A percentile compares a stretch with the other conserved stretches of the same genome.
These are phyloP conservation scores for Eptesicus fuscus DNA, from an alignment of 2,113 vertebrate genomes.

Conservation along the genomic window DNA sequence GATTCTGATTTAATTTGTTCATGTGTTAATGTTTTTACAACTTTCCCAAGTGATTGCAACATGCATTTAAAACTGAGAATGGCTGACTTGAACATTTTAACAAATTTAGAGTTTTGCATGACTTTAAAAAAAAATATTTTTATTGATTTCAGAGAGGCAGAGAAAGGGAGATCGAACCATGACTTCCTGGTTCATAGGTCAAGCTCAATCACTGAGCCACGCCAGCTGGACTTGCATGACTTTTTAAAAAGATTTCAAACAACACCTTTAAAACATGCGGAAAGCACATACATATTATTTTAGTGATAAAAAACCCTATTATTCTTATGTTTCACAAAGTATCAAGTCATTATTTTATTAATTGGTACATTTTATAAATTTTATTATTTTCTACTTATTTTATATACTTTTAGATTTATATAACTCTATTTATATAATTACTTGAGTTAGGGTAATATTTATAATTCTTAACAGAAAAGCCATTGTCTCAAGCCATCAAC, in stretches of 20 bases:
- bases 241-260: not conserved
- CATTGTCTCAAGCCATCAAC: not conserved
- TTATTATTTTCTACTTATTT: not conserved
- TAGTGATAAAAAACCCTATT: not conserved
- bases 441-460: not conserved
- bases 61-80: not conserved
- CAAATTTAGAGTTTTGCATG: not conserved
- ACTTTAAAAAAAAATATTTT: too few relatives aligned
- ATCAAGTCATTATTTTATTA: not conserved
- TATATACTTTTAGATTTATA: not conserved
- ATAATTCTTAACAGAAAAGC: not conserved
- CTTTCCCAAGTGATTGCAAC: not conserved
- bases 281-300: not conserved
- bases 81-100: not conserved
- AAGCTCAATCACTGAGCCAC: too few relatives aligned
- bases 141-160: too few relatives aligned
- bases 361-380: not conserved
- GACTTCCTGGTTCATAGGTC: too few relatives aligned
- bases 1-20: not conserved
- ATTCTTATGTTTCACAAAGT: not conserved
- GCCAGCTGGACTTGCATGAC: not conserved
- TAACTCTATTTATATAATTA: not conserved
- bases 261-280: not conserved
- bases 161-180: too few relatives aligned
- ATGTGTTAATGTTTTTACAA: not conserved